phyloP scores from a whole-genome alignment of 2,888 invertebrate genomes.

The Drosophila austrosaltans region DNA sequence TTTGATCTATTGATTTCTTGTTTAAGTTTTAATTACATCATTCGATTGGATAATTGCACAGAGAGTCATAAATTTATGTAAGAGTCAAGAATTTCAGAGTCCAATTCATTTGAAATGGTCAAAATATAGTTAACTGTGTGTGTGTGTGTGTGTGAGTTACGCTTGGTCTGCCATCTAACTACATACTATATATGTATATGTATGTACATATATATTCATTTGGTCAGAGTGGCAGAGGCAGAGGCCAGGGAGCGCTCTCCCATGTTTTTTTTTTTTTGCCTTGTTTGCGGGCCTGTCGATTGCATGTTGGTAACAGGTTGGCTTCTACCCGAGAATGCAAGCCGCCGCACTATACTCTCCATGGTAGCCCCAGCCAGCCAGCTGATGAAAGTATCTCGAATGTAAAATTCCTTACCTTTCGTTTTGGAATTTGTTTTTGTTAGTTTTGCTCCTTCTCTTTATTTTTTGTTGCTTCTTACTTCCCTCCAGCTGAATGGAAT shows the following conservation, averaged over 20 bases:
- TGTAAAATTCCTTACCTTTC: constrained; percentile 64
- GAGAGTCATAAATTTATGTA: too few species aligned
- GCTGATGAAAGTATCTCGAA: constrained; percentile 66
- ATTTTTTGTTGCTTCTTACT: not conserved
- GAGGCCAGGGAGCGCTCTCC: not conserved
- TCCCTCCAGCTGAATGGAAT: not conserved
- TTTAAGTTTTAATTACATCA: too few species aligned
- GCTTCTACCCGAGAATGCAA: constrained; percentile 52
- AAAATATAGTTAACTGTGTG: too few species aligned
- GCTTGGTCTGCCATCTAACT: too few species aligned
- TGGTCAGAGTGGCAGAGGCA: constrained; percentile 5
- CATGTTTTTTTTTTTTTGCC: constrained; percentile 1
- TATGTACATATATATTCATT: too few species aligned
- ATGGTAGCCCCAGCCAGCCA: constrained; percentile 41
- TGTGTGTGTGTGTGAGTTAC: too few species aligned
- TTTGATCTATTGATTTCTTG: too few species aligned
- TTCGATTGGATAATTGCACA: too few species aligned
- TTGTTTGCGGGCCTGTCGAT: constrained; percentile 54
- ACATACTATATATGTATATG: too few species aligned
- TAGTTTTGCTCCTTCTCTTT: constrained; percentile 36
- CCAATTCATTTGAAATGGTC: too few species aligned
- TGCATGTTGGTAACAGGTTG: constrained; percentile 67
- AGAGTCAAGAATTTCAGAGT: too few species aligned
- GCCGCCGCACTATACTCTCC: constrained; percentile 17
- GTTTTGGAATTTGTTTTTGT: constrained; percentile 56